A percentile compares a stretch with the other conserved stretches of the same genome.
These are phyloP conservation scores for Cataglyphis cursor DNA, from an alignment of 2,888 invertebrate genomes.

Conservation along the genomic window DNA sequence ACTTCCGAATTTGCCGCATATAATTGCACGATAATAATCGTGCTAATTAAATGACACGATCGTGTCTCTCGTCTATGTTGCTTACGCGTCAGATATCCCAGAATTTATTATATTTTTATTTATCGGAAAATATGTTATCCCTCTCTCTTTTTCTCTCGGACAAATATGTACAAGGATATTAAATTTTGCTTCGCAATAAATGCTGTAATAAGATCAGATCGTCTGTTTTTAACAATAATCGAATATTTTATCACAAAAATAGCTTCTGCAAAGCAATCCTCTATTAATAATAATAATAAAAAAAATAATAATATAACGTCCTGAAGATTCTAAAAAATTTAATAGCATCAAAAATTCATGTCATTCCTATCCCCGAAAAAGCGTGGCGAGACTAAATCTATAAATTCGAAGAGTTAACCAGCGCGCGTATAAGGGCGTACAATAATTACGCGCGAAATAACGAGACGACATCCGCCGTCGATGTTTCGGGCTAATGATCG, in stretches of 20 bases:
- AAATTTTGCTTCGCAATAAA: not conserved
- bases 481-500: constrained; percentile 39
- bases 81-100: not conserved
- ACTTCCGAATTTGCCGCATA: constrained; percentile 66
- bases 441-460: constrained; percentile 27
- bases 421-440: not conserved
- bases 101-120: not conserved
- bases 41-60: constrained; percentile 42
- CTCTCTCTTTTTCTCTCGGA: not conserved
- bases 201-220: not conserved
- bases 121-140: not conserved
- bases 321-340: constrained; percentile 3
- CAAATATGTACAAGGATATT: not conserved
- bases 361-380: not conserved
- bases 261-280: too few species aligned
- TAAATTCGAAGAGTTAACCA: not conserved
- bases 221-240: not conserved
- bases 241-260: not conserved
- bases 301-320: not conserved
- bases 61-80: not conserved
- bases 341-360: not conserved
- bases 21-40: constrained; percentile 59
- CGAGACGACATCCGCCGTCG: not conserved
- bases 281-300: too few species aligned
- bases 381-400: not conserved